Evolutionary conservation across 2,888 invertebrate genomes (phyloP), one percentile per base, ranked within the genome.

Genomic region (Diloba caeruleocephala): DNA sequence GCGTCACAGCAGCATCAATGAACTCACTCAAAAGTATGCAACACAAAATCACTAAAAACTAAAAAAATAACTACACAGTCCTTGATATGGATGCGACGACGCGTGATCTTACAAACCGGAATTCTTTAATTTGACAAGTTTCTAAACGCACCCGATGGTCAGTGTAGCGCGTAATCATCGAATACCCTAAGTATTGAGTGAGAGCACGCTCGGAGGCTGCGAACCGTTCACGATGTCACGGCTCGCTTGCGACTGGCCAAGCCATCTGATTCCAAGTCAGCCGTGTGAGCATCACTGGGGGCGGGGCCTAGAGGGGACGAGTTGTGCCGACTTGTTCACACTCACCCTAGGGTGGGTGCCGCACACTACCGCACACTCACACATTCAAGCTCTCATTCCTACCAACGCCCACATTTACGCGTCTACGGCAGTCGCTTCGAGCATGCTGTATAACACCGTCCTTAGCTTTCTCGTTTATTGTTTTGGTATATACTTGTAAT

Each of bases 181-280:
- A 86, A 89, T 87, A 87, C 88, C 72, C 72, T 85, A 82, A 87
- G 88, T 89, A 89, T 86, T 83, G 84, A 78, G 78, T 71, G 82
- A 79, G 84, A 66, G 72, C 67, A 70, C 82, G 85, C 81, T 85
- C 80, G 85, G 86, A 87, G 78, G 84, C 90, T 86, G 82, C 92
- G 91, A 90, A 90, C 90, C 92, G 92, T 91, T 92, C 87, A 85
- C 92, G 90, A 88, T 89, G 87, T 84, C 89, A 92, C 92, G 93
- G 93, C 93, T 92, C 87, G 92, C 81, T 92, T 82, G 84, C 91
- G 91, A 93, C 93, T 93, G 93, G 89, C 90, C 90, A 84, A 89
- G 88, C 91, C 90, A 91, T 92, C 92, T 92, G 92, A 92, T 93
- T 92, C 85, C 92, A 92, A 93, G 79, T 93, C 90, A 93, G 89